Percentiles rank a stretch among this genome's conserved stretches.
These are phyloP conservation scores for Zosterops lateralis DNA, from an alignment of 2,113 vertebrate genomes.

Conservation along the genomic window DNA sequence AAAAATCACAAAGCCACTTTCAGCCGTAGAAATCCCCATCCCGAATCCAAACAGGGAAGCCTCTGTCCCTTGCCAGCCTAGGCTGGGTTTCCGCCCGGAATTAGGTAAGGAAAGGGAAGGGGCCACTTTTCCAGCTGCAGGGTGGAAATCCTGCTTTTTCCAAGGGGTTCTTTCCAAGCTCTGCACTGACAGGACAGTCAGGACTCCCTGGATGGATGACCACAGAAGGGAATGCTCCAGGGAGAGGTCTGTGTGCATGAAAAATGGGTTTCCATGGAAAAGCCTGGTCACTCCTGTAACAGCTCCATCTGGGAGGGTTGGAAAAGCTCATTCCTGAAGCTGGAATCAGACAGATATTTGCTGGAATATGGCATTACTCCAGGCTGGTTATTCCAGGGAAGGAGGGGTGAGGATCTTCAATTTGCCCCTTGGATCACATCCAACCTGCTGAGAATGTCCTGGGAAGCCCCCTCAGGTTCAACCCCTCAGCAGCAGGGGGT, in stretches of 20 bases:
- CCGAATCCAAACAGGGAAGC: constrained; percentile 54
- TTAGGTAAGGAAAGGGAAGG: constrained; percentile 26
- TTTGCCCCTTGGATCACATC: not conserved
- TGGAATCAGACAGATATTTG: not conserved
- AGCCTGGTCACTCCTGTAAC: rapidly evolving
- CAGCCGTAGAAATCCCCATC: constrained; percentile 61
- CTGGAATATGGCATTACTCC: rapidly evolving
- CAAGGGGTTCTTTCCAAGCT: not conserved
- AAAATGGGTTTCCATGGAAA: not conserved
- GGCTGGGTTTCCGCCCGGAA: constrained; percentile 53
- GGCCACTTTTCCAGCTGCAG: not conserved
- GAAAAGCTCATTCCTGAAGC: not conserved
- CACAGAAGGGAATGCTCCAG: rapidly evolving
- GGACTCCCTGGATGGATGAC: not conserved
- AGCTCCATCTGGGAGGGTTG: not conserved
- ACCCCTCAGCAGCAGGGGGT: rapidly evolving
- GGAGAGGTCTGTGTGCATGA: not conserved
- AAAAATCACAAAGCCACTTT: constrained; percentile 63
- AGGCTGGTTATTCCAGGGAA: not conserved
- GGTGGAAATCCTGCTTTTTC: not conserved
- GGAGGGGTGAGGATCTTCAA: not conserved
- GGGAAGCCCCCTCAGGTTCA: not conserved
- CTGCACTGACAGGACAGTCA: not conserved
- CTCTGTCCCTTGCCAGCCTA: constrained; percentile 56
- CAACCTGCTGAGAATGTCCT: not conserved